Conservation (phyloP, 2,113 vertebrate species). For the Puntigrus tetrazona region DNA sequence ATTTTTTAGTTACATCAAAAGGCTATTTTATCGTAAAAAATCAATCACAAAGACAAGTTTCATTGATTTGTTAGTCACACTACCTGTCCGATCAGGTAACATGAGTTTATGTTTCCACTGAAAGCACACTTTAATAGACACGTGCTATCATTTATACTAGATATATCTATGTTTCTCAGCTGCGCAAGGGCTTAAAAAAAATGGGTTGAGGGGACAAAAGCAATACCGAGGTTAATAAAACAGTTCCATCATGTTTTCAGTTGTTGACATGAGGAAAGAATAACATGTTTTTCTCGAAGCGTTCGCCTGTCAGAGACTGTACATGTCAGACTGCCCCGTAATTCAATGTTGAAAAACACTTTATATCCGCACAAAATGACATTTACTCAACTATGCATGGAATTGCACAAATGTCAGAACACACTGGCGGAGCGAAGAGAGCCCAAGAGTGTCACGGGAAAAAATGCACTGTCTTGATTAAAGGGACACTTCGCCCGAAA, state of each 20-base stretch:
- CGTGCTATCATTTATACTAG: constrained; percentile 2
- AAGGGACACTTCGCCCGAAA: constrained; percentile 60
- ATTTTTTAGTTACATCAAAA: neutral
- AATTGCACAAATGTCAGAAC: constrained; percentile 49
- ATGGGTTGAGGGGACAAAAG: constrained; percentile 8
- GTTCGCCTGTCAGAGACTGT: constrained; percentile 19
- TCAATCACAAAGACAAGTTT: neutral
- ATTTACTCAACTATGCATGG: constrained; percentile 50
- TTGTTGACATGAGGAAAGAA: constrained; percentile 26
- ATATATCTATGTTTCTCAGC: constrained; percentile 27
- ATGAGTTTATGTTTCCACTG: neutral
- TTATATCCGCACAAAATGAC: constrained; percentile 38
- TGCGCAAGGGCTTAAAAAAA: neutral
- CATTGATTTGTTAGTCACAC: neutral
- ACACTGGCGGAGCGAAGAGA: constrained; percentile 26
- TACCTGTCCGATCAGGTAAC: constrained; percentile 8
- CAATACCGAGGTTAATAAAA: constrained; percentile 31
- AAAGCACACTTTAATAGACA: neutral
- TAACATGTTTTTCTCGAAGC: neutral
- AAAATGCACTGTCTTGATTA: constrained; percentile 26
- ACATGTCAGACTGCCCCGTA: constrained; percentile 21
- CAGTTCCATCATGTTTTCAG: constrained; percentile 20
- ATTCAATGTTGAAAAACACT: neutral
- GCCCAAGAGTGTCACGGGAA: constrained; percentile 22
- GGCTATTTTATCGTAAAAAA: neutral